Evolutionary conservation across 2,113 vertebrate genomes (phyloP).

Genomic region (Mirza zaza): DNA sequence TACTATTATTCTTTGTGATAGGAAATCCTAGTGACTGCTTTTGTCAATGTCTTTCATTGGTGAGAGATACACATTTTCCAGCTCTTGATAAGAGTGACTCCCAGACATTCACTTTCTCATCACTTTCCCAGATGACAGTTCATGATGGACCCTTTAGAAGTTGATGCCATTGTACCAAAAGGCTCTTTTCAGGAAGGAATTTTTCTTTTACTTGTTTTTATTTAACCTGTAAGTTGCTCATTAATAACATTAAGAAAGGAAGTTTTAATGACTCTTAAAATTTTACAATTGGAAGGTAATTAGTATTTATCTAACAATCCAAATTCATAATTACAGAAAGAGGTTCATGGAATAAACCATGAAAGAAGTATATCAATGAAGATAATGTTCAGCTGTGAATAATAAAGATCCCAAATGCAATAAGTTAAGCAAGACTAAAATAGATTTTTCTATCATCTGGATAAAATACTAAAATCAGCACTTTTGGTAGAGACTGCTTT

Average conservation of each 20-base stretch:
- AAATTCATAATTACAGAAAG: neutral
- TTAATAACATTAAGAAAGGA: neutral
- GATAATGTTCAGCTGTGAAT: slow-evolving; percentile 3
- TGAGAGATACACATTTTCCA: neutral
- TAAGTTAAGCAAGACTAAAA: neutral
- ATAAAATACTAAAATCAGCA: neutral
- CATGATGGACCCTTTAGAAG: neutral
- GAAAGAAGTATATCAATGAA: neutral
- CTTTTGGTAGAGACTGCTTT: neutral
- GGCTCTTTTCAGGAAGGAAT: neutral
- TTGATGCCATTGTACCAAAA: neutral
- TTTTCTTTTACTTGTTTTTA: neutral
- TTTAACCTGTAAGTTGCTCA: neutral
- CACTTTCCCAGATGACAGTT: neutral
- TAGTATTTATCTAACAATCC: neutral
- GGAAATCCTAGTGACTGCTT: neutral
- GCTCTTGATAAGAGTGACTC: neutral
- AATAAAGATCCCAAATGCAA: neutral
- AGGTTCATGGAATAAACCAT: neutral
- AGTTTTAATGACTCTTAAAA: neutral
- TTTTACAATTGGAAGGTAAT: neutral
- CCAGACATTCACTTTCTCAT: neutral
- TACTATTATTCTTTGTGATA: neutral
- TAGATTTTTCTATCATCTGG: neutral
- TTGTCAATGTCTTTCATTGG: neutral